These are phyloP conservation scores for Zaprionus davidi DNA, from an alignment of 1,140 invertebrate species.

Conservation along the genomic window DNA sequence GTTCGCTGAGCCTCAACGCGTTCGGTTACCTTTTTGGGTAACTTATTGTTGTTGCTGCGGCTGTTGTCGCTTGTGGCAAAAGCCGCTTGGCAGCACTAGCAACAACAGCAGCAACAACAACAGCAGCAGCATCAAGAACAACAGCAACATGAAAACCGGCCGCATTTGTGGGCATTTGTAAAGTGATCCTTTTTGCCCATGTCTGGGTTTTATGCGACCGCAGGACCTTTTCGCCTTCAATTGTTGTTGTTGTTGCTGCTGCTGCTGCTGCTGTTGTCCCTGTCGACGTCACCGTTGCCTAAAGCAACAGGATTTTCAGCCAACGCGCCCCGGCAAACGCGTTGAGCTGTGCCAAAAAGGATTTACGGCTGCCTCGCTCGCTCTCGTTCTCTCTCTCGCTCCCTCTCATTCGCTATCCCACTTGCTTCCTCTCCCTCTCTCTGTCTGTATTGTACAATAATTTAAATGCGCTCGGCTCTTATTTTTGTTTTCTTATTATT, in stretches of 20 bases:
- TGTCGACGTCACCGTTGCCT: constrained; percentile 51
- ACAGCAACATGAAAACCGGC: constrained; percentile 51
- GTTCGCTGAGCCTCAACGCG: constrained; percentile 43
- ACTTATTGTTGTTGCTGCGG: constrained; percentile 34
- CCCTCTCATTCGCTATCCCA: neutral
- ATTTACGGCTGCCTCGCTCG: constrained; percentile 43
- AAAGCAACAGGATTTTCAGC: constrained; percentile 70
- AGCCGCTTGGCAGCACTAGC: constrained; percentile 37
- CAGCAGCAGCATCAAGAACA: constrained; percentile 20
- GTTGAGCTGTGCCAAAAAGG: constrained; percentile 76
- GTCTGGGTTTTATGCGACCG: constrained; percentile 60
- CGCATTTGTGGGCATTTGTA: constrained; percentile 78
- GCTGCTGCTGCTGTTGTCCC: constrained; percentile 27
- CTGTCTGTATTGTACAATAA: constrained; percentile 39
- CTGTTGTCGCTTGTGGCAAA: constrained; percentile 47
- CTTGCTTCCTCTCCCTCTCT: neutral
- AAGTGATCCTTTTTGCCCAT: constrained; percentile 70
- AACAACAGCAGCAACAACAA: neutral
- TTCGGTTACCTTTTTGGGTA: constrained; percentile 63
- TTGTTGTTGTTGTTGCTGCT: constrained; percentile 10
- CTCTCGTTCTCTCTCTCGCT: neutral
- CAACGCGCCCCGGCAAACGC: constrained; percentile 54
- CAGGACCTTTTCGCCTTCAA: constrained; percentile 51
- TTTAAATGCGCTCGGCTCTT: constrained; percentile 43
- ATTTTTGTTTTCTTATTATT: constrained; percentile 41